A percentile compares a stretch with the other conserved stretches of the same genome.
Evolutionary conservation across 2,888 invertebrate species (phyloP).

Genomic region (Agrochola lychnidis): DNA sequence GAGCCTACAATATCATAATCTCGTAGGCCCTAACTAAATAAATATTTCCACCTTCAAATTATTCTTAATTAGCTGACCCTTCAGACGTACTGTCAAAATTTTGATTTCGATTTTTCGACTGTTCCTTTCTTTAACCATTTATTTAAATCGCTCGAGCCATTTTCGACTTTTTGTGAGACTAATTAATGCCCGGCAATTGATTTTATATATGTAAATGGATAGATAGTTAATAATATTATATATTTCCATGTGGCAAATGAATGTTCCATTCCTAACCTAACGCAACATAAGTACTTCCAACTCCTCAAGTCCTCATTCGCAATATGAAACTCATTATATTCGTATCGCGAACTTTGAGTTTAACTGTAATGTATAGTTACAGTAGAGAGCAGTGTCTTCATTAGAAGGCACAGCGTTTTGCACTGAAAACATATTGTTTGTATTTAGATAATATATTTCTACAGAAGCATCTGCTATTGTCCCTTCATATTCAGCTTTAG

Average conservation of each 20-base stretch:
- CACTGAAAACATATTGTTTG: not conserved
- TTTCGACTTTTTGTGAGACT: too few species aligned
- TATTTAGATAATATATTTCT: not conserved
- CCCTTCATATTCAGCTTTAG: too few species aligned
- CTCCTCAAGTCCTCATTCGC: conserved; percentile 52
- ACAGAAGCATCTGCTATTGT: too few species aligned
- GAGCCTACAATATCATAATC: not conserved
- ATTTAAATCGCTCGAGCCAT: too few species aligned
- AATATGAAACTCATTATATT: conserved; percentile 68
- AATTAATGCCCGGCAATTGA: too few species aligned
- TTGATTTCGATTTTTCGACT: too few species aligned
- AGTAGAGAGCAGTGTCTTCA: conserved; percentile 13
- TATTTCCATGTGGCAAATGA: not conserved
- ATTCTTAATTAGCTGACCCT: not conserved
- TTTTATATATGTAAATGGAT: too few species aligned
- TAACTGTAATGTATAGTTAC: conserved; percentile 60
- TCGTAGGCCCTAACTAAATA: not conserved
- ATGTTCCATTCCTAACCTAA: conserved; percentile 15
- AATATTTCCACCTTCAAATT: not conserved
- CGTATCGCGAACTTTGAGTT: conserved; percentile 60
- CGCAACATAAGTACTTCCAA: conserved; percentile 27
- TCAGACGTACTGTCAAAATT: too few species aligned
- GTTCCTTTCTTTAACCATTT: too few species aligned
- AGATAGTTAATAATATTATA: not conserved
- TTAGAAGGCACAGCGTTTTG: not conserved